Base-by-base conservation (phyloP, 2,888 invertebrate genomes). In the Lomographa bimaculata region DNA sequence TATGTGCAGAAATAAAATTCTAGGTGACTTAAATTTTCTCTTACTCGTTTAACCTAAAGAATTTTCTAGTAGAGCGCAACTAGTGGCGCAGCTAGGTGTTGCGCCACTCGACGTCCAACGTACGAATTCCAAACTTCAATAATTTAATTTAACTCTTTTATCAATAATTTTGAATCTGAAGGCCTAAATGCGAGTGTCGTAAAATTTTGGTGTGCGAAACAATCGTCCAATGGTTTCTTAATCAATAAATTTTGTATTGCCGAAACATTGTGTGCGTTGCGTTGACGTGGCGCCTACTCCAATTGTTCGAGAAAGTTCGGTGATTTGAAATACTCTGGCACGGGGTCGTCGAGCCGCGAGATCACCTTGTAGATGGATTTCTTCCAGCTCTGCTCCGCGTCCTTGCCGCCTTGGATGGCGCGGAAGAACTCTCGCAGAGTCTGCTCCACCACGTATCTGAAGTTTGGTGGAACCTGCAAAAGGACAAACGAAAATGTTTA, bases 301-400 rank as follows among this genome's bases (percentile, higher is more conserved):
- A 99, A 93, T 87, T 98, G 98, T 85, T 99, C 98, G 90, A 99
- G 94, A 92, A 99, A 99, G 91, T 98, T 98, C 62, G 98, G 98
- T 72, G 98, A 97, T 90, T 99, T 99, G 93, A 99, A 99, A 92
- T 98, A 99, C 83, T 99, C 99, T 61, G 99, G 99, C 71, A 99
- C 97, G 54, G 96, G 95, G 89, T 99, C 99, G 91, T 99, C 99
- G 90, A 99, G 92, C 80, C 99, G 94, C 70, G 98, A 98, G 89
- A 99, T 99, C 73, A 99, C 95, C 90, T 99, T 99, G 93, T 99
- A 99, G 90, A 99, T 99, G 71, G 98, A 96, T 89, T 99, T 99
- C 92, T 99, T 99, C 99, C 99, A 99, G 74, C 98, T 98, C 85
- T 98, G 99, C 80, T 99, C 99, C 46, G 94, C 92, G 90, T 99